Percentiles rank a stretch among this genome's conserved stretches.
Conservation (phyloP, 2,888 invertebrate species). For the Chrysopilus asiliformis region DNA sequence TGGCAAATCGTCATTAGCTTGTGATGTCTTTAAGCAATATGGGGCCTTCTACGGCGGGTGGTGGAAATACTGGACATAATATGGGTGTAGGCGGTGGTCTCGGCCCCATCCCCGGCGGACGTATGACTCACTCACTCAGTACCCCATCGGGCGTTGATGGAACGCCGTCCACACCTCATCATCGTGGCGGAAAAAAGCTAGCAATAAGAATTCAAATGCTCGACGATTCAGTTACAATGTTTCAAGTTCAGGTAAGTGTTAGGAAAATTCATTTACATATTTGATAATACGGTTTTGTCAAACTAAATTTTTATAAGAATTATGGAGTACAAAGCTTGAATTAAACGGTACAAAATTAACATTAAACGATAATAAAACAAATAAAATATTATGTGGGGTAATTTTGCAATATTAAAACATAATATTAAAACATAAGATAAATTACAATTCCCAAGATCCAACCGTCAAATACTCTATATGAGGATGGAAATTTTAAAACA, state of each 20-base stretch:
- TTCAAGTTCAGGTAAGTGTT: slow-evolving; percentile 73
- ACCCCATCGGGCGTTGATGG: slow-evolving; percentile 72
- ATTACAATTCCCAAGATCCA: no score
- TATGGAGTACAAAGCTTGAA: no score
- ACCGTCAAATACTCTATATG: no score
- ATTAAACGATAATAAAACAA: no score
- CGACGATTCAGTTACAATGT: slow-evolving; percentile 78
- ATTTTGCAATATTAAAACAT: no score
- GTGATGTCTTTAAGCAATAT: slow-evolving; percentile 35
- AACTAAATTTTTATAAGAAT: neutral
- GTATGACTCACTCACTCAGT: slow-evolving; percentile 74
- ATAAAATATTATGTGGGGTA: no score
- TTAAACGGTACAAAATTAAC: no score
- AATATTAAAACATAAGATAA: no score
- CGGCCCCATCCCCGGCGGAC: slow-evolving; percentile 34
- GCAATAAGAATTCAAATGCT: slow-evolving; percentile 80
- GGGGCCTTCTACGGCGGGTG: slow-evolving; percentile 23
- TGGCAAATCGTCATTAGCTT: no score
- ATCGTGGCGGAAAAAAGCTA: slow-evolving; percentile 80
- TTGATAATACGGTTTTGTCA: neutral
- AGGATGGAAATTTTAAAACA: no score
- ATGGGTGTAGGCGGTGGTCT: slow-evolving; percentile 20
- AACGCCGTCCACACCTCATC: slow-evolving; percentile 54
- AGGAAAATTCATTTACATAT: neutral
- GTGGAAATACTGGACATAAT: no score